Conservation (phyloP, 2,888 invertebrate genomes). For the Acanthococcus lagerstroemiae region DNA sequence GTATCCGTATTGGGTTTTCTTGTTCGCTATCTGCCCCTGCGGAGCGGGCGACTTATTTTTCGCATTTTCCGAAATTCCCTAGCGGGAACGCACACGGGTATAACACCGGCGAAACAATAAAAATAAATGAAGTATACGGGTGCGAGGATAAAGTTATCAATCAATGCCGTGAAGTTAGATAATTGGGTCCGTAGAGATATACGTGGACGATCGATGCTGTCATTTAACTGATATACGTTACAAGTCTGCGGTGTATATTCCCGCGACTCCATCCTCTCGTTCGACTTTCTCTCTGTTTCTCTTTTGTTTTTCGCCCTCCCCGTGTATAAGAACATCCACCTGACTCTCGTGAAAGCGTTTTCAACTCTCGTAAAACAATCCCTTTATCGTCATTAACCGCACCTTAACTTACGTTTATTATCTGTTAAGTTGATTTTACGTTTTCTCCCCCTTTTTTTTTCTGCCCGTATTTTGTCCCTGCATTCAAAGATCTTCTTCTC, state of each 20-base stretch:
- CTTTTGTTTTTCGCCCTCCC: neutral
- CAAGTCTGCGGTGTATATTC: slow-evolving; percentile 1
- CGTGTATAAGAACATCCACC: neutral
- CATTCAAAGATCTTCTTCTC: too few species aligned
- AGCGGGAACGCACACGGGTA: too few species aligned
- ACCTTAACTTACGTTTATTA: slow-evolving; percentile 16
- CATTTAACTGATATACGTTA: slow-evolving; percentile 22
- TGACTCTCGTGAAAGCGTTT: neutral
- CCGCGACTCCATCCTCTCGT: neutral
- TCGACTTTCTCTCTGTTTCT: neutral
- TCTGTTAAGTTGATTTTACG: slow-evolving; percentile 16
- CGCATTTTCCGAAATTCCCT: too few species aligned
- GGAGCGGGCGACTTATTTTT: neutral
- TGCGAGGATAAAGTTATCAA: slow-evolving; percentile 22
- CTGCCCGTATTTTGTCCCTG: neutral
- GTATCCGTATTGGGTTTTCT: neutral
- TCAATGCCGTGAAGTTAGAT: slow-evolving; percentile 26
- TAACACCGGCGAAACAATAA: neutral
- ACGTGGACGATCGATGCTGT: slow-evolving; percentile 28
- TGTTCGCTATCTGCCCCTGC: neutral
- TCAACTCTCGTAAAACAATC: slow-evolving; percentile 21
- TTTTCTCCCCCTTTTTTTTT: slow-evolving; percentile 6
- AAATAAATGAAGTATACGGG: too few species aligned
- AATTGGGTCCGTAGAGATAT: slow-evolving; percentile 28
- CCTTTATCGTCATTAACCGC: slow-evolving; percentile 22